A percentile compares a stretch with the other conserved stretches of the same genome.
phyloP scores from a whole-genome alignment of 2,113 vertebrate genomes.

The Salvelinus alpinus region DNA sequence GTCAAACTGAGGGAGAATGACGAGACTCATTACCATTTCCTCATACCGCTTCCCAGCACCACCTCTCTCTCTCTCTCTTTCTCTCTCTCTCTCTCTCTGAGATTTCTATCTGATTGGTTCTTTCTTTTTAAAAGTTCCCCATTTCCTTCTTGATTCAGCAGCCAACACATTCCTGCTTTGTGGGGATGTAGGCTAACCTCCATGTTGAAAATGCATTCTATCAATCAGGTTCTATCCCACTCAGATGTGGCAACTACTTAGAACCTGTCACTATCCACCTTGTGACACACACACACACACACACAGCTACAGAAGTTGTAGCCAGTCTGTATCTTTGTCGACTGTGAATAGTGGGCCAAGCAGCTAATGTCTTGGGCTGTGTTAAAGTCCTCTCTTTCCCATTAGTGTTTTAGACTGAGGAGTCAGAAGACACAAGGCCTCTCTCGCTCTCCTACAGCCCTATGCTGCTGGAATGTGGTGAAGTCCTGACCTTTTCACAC shows the following conservation, averaged over 20 bases:
- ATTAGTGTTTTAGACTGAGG: slow-evolving; percentile 24
- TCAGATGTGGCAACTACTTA: not conserved
- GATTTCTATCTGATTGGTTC: slow-evolving; percentile 10
- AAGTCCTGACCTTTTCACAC: slow-evolving; percentile 61
- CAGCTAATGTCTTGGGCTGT: slow-evolving; percentile 18
- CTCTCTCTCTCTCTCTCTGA: not conserved
- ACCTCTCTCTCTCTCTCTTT: not conserved
- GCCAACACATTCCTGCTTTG: not conserved
- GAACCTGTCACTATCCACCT: too few species aligned
- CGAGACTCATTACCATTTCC: slow-evolving; percentile 38
- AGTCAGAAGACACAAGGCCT: slow-evolving; percentile 21
- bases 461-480: slow-evolving; percentile 7
- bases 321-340: not conserved
- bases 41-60: not conserved
- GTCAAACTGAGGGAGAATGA: slow-evolving; percentile 31
- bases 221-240: too few species aligned
- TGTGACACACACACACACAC: too few species aligned
- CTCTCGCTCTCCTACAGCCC: not conserved
- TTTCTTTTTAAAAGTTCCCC: slow-evolving; percentile 12
- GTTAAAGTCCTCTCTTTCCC: slow-evolving; percentile 21
- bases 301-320: not conserved
- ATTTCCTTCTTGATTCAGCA: slow-evolving; percentile 13
- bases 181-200: not conserved
- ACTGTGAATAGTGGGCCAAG: slow-evolving; percentile 28
- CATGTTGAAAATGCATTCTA: too few species aligned